These are phyloP conservation scores for Gopherus flavomarginatus DNA, from an alignment of 2,113 vertebrate species.

Conservation along the genomic window DNA sequence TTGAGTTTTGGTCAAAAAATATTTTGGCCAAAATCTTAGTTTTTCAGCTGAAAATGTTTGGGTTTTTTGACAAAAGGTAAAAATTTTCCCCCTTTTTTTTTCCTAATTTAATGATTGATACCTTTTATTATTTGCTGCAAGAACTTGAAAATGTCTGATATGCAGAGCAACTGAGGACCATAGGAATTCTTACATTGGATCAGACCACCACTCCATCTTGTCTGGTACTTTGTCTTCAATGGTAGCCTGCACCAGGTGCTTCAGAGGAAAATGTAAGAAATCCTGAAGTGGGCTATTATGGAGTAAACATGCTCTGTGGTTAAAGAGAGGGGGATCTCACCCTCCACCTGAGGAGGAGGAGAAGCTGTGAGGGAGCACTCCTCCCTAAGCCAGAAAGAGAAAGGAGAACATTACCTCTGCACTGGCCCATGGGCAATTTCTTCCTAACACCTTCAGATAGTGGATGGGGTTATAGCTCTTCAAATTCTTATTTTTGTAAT, in stretches of 20 bases:
- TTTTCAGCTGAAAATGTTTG: neutral
- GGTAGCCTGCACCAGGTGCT: neutral
- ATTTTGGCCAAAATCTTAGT: neutral
- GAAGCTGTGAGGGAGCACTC: neutral
- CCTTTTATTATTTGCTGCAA: neutral
- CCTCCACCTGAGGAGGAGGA: too few species aligned
- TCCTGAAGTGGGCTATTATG: neutral
- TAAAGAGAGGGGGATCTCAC: neutral
- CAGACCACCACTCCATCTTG: neutral
- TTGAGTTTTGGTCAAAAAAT: neutral
- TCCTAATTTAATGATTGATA: neutral
- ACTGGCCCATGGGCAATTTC: neutral
- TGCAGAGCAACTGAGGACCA: neutral
- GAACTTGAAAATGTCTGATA: neutral
- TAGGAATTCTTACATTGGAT: neutral
- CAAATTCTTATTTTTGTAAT: neutral
- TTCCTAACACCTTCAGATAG: neutral
- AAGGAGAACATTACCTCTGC: neutral
- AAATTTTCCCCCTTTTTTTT: neutral
- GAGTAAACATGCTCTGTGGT: neutral
- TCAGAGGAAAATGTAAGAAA: neutral
- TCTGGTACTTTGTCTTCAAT: rapidly evolving
- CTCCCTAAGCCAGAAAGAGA: neutral
- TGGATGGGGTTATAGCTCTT: neutral
- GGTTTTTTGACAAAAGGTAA: neutral